Percentiles rank a stretch among this genome's conserved stretches.
Conservation (phyloP, 1,140 invertebrate genomes). For the Bathynomus jamesi region DNA sequence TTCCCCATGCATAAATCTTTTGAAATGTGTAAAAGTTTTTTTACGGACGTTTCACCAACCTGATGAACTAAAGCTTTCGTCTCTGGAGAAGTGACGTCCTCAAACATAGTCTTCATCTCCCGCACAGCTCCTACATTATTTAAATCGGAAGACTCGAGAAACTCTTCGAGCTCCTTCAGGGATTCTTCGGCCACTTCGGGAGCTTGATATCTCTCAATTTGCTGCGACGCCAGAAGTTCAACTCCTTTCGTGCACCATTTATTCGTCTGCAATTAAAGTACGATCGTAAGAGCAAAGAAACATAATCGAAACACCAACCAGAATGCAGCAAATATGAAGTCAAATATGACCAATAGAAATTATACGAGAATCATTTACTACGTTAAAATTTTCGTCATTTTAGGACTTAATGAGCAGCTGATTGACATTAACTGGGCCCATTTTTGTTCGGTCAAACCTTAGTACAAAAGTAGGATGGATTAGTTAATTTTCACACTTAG, state of each 20-base stretch:
- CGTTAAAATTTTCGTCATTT: no score
- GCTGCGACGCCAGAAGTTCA: conserved; percentile 70
- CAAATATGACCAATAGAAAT: no score
- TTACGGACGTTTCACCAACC: no score
- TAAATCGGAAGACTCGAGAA: conserved; percentile 62
- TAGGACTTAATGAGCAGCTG: no score
- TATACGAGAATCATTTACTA: not conserved
- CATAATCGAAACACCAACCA: conserved; percentile 13
- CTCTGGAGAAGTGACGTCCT: conserved; percentile 76
- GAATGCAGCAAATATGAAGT: not conserved
- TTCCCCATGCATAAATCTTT: no score
- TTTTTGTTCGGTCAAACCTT: no score
- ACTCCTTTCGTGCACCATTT: conserved; percentile 86
- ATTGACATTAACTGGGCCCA: no score
- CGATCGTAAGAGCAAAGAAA: conserved; percentile 12
- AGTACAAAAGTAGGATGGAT: no score
- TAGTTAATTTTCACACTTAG: no score
- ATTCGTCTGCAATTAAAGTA: conserved; percentile 61
- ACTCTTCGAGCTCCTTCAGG: conserved; percentile 63
- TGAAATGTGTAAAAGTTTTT: no score
- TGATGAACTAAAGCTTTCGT: conserved; percentile 77
- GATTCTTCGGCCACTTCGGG: conserved; percentile 58
- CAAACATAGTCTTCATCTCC: conserved; percentile 62
- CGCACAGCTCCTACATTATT: conserved; percentile 62
- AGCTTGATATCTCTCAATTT: conserved; percentile 61